Conservation (phyloP, 2,797 vertebrate species). For the Macroramphosus scolopax region DNA sequence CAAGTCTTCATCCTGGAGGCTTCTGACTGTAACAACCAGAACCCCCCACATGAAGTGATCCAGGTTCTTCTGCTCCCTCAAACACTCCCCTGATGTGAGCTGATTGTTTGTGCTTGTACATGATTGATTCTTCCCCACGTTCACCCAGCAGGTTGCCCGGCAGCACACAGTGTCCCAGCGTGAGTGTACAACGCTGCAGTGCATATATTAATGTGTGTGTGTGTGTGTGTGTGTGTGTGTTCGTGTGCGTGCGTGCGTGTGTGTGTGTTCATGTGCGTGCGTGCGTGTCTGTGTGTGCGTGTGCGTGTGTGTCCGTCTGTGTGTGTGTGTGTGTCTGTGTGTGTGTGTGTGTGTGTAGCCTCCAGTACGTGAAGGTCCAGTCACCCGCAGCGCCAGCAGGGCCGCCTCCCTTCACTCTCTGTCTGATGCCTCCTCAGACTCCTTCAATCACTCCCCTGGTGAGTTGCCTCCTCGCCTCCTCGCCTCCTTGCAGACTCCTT, state of each 20-base stretch:
- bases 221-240: slow-evolving; percentile 76
- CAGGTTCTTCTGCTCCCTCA: not conserved
- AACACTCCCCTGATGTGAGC: not conserved
- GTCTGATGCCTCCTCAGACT: slow-evolving; percentile 83
- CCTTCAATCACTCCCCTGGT: slow-evolving; percentile 81
- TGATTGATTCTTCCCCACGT: slow-evolving; percentile 2
- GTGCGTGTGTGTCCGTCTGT: slow-evolving; percentile 24
- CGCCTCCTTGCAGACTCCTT: too few species aligned
- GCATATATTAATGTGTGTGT: slow-evolving; percentile 23
- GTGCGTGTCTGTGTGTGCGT: slow-evolving; percentile 20
- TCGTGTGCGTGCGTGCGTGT: slow-evolving; percentile 80
- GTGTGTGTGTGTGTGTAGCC: slow-evolving; percentile 77
- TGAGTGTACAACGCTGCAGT: slow-evolving; percentile 1
- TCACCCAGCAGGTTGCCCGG: slow-evolving; percentile 1
- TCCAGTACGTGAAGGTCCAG: slow-evolving; percentile 76
- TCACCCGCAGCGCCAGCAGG: slow-evolving; percentile 69
- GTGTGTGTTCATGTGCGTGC: too few species aligned
- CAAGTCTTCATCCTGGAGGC: too few species aligned
- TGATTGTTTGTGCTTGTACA: slow-evolving; percentile 4
- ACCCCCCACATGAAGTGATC: not conserved
- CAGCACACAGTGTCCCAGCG: not conserved
- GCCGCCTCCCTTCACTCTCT: slow-evolving; percentile 81
- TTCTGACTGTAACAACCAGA: too few species aligned
- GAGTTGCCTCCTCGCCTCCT: slow-evolving; percentile 27
- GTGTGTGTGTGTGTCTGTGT: slow-evolving; percentile 30